phyloP scores from a whole-genome alignment of 2,797 vertebrate genomes.

The Streptopelia turtur region DNA sequence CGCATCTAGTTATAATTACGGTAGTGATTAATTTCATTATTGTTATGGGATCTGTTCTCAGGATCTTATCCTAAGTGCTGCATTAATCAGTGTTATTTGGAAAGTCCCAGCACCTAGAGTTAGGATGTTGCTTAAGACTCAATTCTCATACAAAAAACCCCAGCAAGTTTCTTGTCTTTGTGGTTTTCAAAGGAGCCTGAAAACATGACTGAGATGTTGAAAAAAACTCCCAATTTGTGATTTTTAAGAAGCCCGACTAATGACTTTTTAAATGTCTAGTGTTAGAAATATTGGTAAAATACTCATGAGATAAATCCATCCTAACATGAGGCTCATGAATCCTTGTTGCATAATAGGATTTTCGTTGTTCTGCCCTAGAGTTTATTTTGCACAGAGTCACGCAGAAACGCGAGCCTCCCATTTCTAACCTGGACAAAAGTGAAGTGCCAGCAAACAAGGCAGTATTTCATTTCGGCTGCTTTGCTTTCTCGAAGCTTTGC shows the following conservation, averaged over 20 bases:
- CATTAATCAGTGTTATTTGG: not conserved
- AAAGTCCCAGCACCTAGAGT: conserved; percentile 36
- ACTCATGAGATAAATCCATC: not conserved
- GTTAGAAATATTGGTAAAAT: not conserved
- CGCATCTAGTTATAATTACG: not conserved
- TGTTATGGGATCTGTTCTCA: not conserved
- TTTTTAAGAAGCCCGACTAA: not conserved
- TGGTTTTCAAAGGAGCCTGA: not conserved
- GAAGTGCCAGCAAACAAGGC: not conserved
- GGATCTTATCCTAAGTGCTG: not conserved
- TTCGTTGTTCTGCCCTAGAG: not conserved
- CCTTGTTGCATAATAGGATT: not conserved
- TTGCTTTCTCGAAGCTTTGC: not conserved
- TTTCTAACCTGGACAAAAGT: not conserved
- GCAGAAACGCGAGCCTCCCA: not conserved
- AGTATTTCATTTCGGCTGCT: not conserved
- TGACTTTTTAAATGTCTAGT: not conserved
- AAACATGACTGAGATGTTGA: not conserved
- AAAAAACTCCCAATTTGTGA: not conserved
- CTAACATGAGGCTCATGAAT: not conserved
- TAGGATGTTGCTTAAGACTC: not conserved
- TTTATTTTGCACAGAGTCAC: not conserved
- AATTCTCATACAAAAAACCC: not conserved
- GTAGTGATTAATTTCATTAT: not conserved
- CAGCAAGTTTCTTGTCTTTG: not conserved